Evolutionary conservation across 2,113 vertebrate genomes (phyloP).

Genomic region (Falco punctatus): DNA sequence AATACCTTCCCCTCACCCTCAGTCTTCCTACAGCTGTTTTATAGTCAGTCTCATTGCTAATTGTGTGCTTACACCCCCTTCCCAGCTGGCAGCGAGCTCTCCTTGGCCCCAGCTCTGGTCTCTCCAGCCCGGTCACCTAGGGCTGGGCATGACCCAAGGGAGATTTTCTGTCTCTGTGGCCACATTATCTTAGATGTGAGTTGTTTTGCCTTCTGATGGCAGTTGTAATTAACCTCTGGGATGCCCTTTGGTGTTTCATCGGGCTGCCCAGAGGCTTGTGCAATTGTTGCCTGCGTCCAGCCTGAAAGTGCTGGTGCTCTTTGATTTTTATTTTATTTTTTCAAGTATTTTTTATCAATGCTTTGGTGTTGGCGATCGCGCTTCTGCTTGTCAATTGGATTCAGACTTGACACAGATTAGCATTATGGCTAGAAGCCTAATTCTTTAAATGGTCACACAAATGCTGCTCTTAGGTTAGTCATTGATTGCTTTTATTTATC

Average conservation of each 20-base stretch:
- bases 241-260: neutral
- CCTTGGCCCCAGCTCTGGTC: neutral
- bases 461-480: neutral
- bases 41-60: neutral
- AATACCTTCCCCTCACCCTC: too few relatives aligned
- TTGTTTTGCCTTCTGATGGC: neutral
- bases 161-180: rapidly evolving
- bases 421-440: neutral
- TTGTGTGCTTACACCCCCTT: rapidly evolving
- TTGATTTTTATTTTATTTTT: neutral
- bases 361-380: neutral
- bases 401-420: neutral
- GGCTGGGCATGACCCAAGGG: neutral
- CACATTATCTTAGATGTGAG: neutral
- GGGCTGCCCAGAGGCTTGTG: neutral
- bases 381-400: neutral
- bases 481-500: neutral
- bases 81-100: neutral
- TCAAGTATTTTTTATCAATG: neutral
- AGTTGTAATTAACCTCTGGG: neutral
- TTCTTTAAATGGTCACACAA: neutral
- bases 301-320: neutral
- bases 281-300: neutral
- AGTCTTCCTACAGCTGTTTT: neutral
- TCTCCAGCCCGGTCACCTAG: neutral